These are phyloP conservation scores for Brachyrhaphis roseni DNA, from an alignment of 2,797 vertebrate genomes.

Conservation along the genomic window DNA sequence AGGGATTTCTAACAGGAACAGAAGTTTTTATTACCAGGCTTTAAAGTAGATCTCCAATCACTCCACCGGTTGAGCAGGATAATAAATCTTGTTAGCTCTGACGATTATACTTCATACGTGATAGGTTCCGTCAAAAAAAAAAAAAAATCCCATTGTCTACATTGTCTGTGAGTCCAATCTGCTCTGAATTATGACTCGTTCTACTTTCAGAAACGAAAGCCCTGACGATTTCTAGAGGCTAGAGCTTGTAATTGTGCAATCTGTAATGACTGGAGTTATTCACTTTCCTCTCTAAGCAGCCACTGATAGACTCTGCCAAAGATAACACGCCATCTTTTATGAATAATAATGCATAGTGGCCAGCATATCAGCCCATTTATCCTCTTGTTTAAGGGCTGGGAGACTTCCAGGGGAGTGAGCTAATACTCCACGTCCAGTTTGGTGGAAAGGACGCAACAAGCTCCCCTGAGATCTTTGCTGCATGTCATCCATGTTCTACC, in stretches of 20 bases:
- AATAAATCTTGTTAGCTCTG: constrained; percentile 1
- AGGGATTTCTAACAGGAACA: constrained; percentile 31
- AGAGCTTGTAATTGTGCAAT: constrained; percentile 66
- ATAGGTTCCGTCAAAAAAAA: neutral
- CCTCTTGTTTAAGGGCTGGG: constrained; percentile 56
- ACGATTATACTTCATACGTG: neutral
- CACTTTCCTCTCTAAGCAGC: constrained; percentile 55
- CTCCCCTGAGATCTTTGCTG: constrained; percentile 49
- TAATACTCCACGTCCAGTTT: constrained; percentile 29
- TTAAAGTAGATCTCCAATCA: constrained; percentile 16
- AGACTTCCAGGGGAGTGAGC: constrained; percentile 49
- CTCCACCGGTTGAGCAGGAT: neutral
- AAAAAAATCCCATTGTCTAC: neutral
- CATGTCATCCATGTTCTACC: constrained; percentile 35
- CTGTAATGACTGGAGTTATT: constrained; percentile 50
- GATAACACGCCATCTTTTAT: constrained; percentile 67
- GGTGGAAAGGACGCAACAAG: constrained; percentile 44
- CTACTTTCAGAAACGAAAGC: constrained; percentile 37
- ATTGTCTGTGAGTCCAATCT: constrained; percentile 14
- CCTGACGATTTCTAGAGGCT: constrained; percentile 30
- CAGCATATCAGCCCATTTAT: constrained; percentile 67
- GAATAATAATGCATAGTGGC: constrained; percentile 70
- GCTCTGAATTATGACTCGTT: constrained; percentile 22
- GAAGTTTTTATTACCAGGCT: constrained; percentile 22
- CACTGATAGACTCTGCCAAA: constrained; percentile 53